phyloP scores from a whole-genome alignment of 2,113 vertebrate species.

The Phoenicopterus ruber region DNA sequence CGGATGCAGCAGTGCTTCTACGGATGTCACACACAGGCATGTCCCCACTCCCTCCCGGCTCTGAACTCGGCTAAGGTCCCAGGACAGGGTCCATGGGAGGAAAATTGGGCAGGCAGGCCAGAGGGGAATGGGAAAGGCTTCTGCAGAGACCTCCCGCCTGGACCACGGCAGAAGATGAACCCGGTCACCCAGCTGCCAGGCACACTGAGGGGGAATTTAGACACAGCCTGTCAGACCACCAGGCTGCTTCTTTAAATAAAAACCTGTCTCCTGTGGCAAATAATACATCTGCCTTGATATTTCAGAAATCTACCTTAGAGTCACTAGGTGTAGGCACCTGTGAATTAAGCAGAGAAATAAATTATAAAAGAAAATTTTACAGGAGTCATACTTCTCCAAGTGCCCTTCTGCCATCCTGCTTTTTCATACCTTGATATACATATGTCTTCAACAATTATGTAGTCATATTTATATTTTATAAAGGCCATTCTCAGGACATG shows the following conservation, averaged over 20 bases:
- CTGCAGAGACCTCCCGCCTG: not conserved
- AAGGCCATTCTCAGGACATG: not conserved
- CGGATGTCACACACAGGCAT: not conserved
- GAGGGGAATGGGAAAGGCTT: not conserved
- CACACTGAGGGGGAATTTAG: not conserved
- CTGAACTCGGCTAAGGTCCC: not conserved
- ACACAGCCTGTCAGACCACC: not conserved
- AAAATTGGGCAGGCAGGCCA: not conserved
- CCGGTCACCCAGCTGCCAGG: not conserved
- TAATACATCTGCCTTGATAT: not conserved
- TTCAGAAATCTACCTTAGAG: not conserved
- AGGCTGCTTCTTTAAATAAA: not conserved
- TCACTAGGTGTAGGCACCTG: not conserved
- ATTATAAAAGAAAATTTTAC: not conserved
- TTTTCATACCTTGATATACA: not conserved
- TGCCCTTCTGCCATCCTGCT: not conserved
- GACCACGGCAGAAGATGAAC: not conserved
- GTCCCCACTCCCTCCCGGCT: not conserved
- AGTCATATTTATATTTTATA: not conserved
- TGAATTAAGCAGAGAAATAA: not conserved
- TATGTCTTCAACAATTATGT: not conserved
- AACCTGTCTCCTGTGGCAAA: not conserved
- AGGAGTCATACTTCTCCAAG: not conserved
- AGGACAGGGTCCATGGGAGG: not conserved
- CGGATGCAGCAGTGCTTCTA: rapidly evolving